Evolutionary conservation across 2,113 vertebrate genomes (phyloP).

Genomic region (Psophia crepitans): DNA sequence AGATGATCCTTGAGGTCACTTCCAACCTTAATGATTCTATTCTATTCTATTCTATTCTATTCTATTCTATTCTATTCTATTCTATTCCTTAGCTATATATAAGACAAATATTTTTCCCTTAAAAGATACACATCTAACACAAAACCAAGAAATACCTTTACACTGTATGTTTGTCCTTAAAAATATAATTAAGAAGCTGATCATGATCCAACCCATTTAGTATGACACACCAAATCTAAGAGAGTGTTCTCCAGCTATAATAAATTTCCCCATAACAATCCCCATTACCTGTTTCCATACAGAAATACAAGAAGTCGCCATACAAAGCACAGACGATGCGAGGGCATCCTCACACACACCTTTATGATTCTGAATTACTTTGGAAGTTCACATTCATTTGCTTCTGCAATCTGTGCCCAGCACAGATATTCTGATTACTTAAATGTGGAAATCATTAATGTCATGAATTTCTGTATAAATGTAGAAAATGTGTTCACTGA

Average conservation of each 20-base stretch:
- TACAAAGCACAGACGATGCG: not conserved
- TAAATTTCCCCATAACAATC: not conserved
- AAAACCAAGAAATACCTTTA: not conserved
- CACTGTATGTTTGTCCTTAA: not conserved
- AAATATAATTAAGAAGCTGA: not conserved
- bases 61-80: no score
- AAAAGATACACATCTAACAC: not conserved
- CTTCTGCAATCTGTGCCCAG: not conserved
- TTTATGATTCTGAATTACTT: not conserved
- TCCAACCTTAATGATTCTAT: no score
- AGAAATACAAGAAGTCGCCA: not conserved
- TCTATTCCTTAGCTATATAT: not conserved
- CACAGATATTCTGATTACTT: not conserved
- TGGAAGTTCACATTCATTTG: not conserved
- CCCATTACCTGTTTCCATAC: not conserved
- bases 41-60: no score
- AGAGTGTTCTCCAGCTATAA: not conserved
- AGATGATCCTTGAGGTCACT: no score
- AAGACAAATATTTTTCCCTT: not conserved
- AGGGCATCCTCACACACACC: not conserved
- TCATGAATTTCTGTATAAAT: not conserved
- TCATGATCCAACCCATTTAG: not conserved
- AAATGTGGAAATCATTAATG: not conserved
- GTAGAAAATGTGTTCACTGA: not conserved
- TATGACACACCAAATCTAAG: not conserved